Evolutionary conservation across 2,888 invertebrate species (phyloP), one percentile per base, ranked within the genome.

Genomic region (Rhimphoctona megacephalus): DNA sequence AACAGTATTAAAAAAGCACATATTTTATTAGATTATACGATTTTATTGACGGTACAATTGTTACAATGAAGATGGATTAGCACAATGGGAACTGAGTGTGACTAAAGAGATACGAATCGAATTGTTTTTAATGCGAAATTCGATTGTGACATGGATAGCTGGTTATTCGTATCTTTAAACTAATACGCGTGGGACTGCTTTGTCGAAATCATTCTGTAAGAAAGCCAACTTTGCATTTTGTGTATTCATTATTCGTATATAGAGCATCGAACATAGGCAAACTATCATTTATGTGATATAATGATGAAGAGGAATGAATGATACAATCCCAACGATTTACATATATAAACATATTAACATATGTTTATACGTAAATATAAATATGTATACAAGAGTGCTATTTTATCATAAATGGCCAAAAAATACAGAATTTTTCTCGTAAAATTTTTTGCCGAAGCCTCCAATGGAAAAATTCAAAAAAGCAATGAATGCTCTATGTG

Each of bases 11-110:
- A 14, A 70, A 25, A 11, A 73, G 25, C 36, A 11, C 9, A 61
- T 30, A 61, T 61, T 43, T 83, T 82, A 83, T 85, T 83, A 87
- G 90, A 90, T 90, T 91, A 91, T 84, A 91, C 88, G 86, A 87
- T 80, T 91, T 91, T 90, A 91, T 92, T 91, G 90, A 92, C 90
- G 91, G 87, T 90, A 90, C 90, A 90, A 83, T 89, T 89, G 88
- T 89, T 92, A 91, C 90, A 91, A 85, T 91, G 88, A 85, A 89
- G 90, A 90, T 86, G 83, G 33, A 83, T 87, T 84, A 85, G 85
- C 83, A 77, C 85, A 83, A 67, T 77, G 77, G 39, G 54, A 81
- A 77, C 70, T 69, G 77, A 69, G 67, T 81, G 85, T 87, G 86
- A 77, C 81, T 81, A 78, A 79, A 79, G 70, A 64, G n/a, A 70